A percentile compares a stretch with the other conserved stretches of the same genome.
Evolutionary conservation across 2,797 vertebrate species (phyloP).

Genomic region (Falco concolor): DNA sequence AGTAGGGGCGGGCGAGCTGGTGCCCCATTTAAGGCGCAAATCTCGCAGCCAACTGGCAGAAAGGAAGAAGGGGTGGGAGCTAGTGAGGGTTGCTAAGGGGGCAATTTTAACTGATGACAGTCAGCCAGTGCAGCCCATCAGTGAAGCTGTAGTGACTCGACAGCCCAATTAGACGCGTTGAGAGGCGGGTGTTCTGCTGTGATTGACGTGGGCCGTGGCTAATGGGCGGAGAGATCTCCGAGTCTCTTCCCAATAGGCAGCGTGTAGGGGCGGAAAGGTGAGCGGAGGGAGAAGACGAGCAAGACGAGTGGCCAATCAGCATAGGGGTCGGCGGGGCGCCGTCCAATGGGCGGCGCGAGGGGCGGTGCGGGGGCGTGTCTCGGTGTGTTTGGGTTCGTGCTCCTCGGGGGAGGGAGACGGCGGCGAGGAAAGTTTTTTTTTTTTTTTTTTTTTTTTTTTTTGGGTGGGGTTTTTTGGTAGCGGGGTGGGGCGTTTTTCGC

Average conservation of each 20-base stretch:
- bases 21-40: background rate
- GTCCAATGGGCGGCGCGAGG: constrained; percentile 47
- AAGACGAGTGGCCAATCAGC: background rate
- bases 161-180: background rate
- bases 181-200: fast-evolving
- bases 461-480: background rate
- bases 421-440: constrained; percentile 75
- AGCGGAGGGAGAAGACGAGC: constrained; percentile 28
- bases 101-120: background rate
- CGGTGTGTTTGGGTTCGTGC: constrained; percentile 78
- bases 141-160: background rate
- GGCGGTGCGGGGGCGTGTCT: constrained; percentile 52
- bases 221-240: background rate
- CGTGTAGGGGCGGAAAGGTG: background rate
- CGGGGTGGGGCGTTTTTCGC: background rate
- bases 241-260: background rate
- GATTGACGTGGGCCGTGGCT: background rate
- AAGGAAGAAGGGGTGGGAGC: background rate
- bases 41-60: background rate
- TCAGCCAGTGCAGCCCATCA: background rate
- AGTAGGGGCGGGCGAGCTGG: background rate
- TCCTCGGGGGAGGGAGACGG: constrained; percentile 72
- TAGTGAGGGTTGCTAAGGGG: background rate
- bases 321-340: background rate
- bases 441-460: constrained; percentile 13